These are phyloP conservation scores for Hemiscyllium ocellatum DNA, from an alignment of 2,113 vertebrate genomes.

Conservation along the genomic window DNA sequence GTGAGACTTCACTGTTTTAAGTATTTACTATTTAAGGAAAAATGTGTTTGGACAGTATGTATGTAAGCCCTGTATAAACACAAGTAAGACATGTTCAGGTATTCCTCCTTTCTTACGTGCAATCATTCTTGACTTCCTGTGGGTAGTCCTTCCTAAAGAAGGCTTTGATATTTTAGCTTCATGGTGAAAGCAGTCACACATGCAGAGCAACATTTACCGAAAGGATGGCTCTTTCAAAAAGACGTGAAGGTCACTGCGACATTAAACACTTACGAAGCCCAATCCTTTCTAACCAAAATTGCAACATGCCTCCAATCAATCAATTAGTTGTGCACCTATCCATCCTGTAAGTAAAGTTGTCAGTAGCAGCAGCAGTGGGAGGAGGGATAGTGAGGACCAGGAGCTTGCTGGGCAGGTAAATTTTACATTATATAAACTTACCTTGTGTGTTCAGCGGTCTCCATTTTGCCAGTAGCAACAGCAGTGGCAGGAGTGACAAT, in stretches of 20 bases:
- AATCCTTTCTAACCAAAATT: not conserved
- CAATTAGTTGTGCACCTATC: not conserved
- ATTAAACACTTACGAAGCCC: conserved; percentile 11
- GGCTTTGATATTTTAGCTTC: not conserved
- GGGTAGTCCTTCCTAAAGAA: not conserved
- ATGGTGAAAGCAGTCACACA: not conserved
- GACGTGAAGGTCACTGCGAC: not conserved
- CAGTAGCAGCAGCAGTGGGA: too few species aligned
- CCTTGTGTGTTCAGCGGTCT: too few species aligned
- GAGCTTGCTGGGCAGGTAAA: too few species aligned
- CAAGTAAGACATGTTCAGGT: not conserved
- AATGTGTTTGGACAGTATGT: not conserved
- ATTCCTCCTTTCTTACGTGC: not conserved
- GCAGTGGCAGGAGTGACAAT: too few species aligned
- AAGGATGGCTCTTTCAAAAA: not conserved
- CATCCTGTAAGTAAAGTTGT: not conserved
- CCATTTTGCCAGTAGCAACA: too few species aligned
- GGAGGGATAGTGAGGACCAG: too few species aligned
- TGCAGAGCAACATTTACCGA: not conserved
- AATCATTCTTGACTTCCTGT: not conserved
- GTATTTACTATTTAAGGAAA: not conserved
- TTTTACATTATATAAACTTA: too few species aligned
- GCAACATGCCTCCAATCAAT: not conserved
- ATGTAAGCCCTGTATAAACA: not conserved
- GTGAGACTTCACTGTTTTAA: not conserved